Evolutionary conservation across 2,888 invertebrate genomes (phyloP).

Genomic region (Polietes domitor): DNA sequence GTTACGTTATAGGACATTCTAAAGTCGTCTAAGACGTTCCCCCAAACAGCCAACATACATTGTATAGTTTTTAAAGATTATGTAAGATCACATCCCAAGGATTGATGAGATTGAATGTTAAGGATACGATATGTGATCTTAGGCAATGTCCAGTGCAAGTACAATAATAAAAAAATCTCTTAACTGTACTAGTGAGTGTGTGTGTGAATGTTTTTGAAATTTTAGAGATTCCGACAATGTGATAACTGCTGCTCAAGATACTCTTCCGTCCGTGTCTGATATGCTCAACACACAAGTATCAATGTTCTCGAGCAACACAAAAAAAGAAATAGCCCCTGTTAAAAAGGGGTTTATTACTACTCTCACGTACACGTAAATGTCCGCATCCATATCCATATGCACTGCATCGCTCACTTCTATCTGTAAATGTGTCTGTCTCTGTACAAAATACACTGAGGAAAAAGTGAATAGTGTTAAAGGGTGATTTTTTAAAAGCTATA

Average conservation of each 20-base stretch:
- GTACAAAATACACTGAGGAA: too few species aligned
- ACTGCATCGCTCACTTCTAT: background rate
- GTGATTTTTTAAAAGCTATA: too few species aligned
- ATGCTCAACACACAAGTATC: background rate
- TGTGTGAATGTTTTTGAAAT: background rate
- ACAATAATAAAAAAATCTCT: constrained; percentile 9
- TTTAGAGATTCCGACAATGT: constrained; percentile 70
- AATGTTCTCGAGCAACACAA: background rate
- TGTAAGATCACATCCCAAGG: constrained; percentile 51
- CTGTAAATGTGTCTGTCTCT: background rate
- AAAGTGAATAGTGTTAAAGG: too few species aligned
- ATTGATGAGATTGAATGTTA: constrained; percentile 38
- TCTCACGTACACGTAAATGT: background rate
- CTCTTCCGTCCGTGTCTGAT: constrained; percentile 34
- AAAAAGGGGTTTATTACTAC: constrained; percentile 5
- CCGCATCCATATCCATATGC: background rate
- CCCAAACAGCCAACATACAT: background rate
- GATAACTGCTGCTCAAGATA: constrained; percentile 65
- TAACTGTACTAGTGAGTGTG: background rate
- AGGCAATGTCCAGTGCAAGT: background rate
- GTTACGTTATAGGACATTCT: background rate
- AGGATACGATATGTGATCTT: constrained; percentile 54
- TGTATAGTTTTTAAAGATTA: constrained; percentile 33
- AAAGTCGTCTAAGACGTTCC: background rate
- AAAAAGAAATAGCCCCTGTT: background rate